Base-by-base conservation (phyloP, 2,797 vertebrate genomes). In the Melanotaenia trifasciata region DNA sequence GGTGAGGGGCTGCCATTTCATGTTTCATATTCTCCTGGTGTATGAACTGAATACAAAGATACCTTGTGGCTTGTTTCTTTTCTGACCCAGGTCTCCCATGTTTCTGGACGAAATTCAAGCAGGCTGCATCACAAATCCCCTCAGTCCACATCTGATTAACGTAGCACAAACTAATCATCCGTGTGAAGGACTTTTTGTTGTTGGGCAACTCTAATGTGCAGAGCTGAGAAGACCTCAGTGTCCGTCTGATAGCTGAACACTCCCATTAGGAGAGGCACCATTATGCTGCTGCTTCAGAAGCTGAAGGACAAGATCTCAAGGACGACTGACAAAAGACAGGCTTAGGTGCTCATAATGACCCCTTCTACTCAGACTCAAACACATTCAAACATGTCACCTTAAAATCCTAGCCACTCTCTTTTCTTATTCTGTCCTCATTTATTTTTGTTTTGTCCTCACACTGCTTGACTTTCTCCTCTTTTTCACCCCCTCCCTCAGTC, bases 291-390 rank as follows among this genome's bases (percentile, higher is more conserved):
- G 58, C 71, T 79, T 77, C 47, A 50, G 38, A 59, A 60, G 69
- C 68, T 82, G 81, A 91, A 91, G 86, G 83, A 87, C 80, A 14
- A 65, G 60, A 72, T 71, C 61, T 87, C 80, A 89, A 90, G 81
- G 85, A 80, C 66, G 30, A 32, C 40, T 75, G 72, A 87, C 71
- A 80, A 90, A 74, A 82, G 76, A 78, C 57, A 78, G 71, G 33
- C 82, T 81, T 18, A n/a, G 58, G 47, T 26, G 20, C 79, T 62
- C 71, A 69, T 64, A 40, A 53, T 38, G 73, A 82, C 73, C 82
- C 60, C 53, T 35, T 70, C 56, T 50, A 64, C 58, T 20, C 13
- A 3, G 22, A 9, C 58, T 67, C 73, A 74, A 73, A 79, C 43
- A 10, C 65, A 56, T 65, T 80, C 61, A 82, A 47, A 73, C 26